Base-by-base conservation (phyloP, 2,888 invertebrate species). In the Danaus chrysippus region DNA sequence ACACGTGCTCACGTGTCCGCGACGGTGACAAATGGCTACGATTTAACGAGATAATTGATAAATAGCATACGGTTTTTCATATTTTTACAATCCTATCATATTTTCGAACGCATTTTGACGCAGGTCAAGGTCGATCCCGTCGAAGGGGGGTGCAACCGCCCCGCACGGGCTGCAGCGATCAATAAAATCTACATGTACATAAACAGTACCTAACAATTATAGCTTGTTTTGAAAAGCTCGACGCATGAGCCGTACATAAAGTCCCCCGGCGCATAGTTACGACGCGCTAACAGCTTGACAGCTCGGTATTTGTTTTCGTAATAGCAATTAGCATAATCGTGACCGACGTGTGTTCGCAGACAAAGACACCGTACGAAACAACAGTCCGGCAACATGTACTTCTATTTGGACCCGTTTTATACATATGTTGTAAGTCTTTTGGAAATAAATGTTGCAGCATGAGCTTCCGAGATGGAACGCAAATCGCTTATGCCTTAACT, bases 371-470 rank as follows among this genome's bases (percentile, higher is more conserved):
- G 23, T 34, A 5, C 8, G 0, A 5, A 34, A 34, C 3, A 3
- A 3, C 0, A 1, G 23, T 34, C 23, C 23, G 23, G 23, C 23
- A 34, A 34, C 23, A 34, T 49, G 49, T 17, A 15, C 49, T 49
- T 49, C 15, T 34, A 34, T 34, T 9, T 49, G 49, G 49, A 15
- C 10, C 15, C 49, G 17, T 17, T 17, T 49, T 17, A n/a, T 49
- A 49, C 17, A 49, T 49, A 49, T 49, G 3, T 49, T 17, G 49
- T 49, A 49, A 49, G 49, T 49, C 17, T 49, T 49, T 49, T 49
- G 17, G 17, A 12, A 49, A 11, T 10, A 49, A 49, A 17, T 17
- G n/a, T 49, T 49, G 49, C 49, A 49, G 49, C 49, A 49, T 49
- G 49, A 49, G 46, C 46, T 46, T 46, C 15, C n/a, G 9, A 46